Percentiles rank a stretch among this genome's conserved stretches.
Evolutionary conservation across 2,797 vertebrate genomes (phyloP).

Genomic region (Neostethus bicornis): DNA sequence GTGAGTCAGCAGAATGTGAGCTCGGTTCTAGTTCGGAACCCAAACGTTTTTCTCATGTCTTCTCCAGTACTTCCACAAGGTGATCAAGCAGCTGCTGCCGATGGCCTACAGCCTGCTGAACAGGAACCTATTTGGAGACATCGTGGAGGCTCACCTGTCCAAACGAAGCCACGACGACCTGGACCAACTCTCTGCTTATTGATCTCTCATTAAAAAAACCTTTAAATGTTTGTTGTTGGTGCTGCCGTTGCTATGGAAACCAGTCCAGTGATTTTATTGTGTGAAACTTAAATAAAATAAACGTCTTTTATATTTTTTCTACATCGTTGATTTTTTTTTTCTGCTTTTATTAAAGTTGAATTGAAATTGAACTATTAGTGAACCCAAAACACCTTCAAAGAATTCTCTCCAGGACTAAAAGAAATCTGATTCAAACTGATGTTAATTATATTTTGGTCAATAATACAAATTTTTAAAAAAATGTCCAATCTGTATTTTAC

Average conservation of each 20-base stretch:
- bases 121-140: constrained; percentile 88
- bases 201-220: constrained; percentile 56
- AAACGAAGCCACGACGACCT: constrained; percentile 82
- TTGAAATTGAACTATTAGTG: no score
- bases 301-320: constrained; percentile 76
- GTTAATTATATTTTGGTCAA: no score
- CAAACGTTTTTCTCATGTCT: constrained; percentile 21
- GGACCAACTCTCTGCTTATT: constrained; percentile 83
- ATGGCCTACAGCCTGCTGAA: constrained; percentile 92
- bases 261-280: constrained; percentile 55
- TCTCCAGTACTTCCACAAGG: constrained; percentile 88
- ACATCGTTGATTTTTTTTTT: constrained; percentile 43
- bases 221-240: constrained; percentile 44
- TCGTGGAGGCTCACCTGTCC: constrained; percentile 88
- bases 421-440: no score
- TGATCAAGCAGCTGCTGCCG: constrained; percentile 90
- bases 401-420: no score
- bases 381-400: no score
- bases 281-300: constrained; percentile 79
- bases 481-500: no score
- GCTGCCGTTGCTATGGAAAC: constrained; percentile 60
- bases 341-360: no score
- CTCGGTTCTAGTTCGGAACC: no score
- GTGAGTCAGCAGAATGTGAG: neutral
- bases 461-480: no score